Evolutionary conservation across 2,888 invertebrate species (phyloP), one percentile per base, ranked within the genome.

Genomic region (Polydrusus pterygomalis): DNA sequence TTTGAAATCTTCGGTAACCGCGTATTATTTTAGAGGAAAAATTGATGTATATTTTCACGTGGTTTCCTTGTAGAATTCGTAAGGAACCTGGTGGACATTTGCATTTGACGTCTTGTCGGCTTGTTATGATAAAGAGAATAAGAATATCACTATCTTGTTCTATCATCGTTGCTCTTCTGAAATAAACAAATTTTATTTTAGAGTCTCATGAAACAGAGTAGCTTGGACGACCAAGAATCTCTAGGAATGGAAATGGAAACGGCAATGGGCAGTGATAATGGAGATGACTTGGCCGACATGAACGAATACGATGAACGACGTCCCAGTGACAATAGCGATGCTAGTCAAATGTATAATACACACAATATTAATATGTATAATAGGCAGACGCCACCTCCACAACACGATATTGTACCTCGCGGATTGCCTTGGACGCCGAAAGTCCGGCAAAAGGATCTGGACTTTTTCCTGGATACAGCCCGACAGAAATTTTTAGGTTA

Each of bases 401-500:
- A 79, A 11, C 80, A 79, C 67, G 75, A 80, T 18, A 20, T 82
- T 18, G 58, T 83, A 15, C 82, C 83, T 7, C 81, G 82, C 75
- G 93, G 95, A 75, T 90, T 99, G 78, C 98, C 98, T 0, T 99
- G 98, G 98, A 93, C 94, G 80, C 97, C 98, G 0, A 99, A 99
- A 91, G 97, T 98, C 13, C 91, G 97, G 9, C 95, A 96, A 84
- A 95, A 95, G 88, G 98, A 99, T 85, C 93, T 99, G 77, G 97
- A 98, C 84, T 91, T 92, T 85, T 99, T 98, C 87, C 88, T 99
- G 80, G 96, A 98, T 84, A 93, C 93, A 85, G 96, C 97, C 0
- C 89, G 98, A 77, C 91, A 95, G 78, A 99, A 99, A 89, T 99
- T 99, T 90, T 95, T 99, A 78, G 98, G 98, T 0, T 99, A 97